Conservation (phyloP, 2,113 vertebrate species). For the Hypomesus transpacificus region DNA sequence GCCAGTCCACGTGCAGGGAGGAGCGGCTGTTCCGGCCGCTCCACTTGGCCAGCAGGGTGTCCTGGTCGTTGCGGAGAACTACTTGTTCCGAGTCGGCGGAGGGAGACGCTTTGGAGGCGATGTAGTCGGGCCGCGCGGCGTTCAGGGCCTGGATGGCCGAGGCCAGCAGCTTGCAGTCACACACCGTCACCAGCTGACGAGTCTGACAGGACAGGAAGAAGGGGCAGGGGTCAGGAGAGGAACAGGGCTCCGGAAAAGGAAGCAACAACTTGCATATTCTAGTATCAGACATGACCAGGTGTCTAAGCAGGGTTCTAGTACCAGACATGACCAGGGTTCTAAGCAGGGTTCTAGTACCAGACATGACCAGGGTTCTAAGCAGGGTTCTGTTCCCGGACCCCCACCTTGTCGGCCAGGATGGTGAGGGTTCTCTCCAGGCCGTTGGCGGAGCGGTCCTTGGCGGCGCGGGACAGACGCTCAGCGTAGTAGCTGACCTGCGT, state of each 20-base stretch:
- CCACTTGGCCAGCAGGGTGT: slow-evolving; percentile 92
- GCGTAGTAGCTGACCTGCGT: slow-evolving; percentile 98
- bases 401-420: slow-evolving; percentile 93
- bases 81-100: slow-evolving; percentile 91
- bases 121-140: slow-evolving; percentile 91
- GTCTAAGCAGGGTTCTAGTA: not conserved
- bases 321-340: not conserved
- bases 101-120: slow-evolving; percentile 92
- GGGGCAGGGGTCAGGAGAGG: not conserved
- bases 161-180: slow-evolving; percentile 93
- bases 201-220: slow-evolving; percentile 70
- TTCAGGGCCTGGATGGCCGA: slow-evolving; percentile 91
- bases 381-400: not conserved
- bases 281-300: not conserved
- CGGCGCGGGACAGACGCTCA: slow-evolving; percentile 90
- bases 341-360: not conserved
- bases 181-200: slow-evolving; percentile 91
- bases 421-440: slow-evolving; percentile 92
- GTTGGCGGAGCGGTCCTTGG: slow-evolving; percentile 91
- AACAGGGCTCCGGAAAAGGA: not conserved
- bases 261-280: not conserved
- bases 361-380: not conserved
- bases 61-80: slow-evolving; percentile 93
- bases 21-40: slow-evolving; percentile 85
- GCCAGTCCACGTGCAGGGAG: slow-evolving; percentile 89